These are phyloP conservation scores for Drosophila parabipectinata DNA, from an alignment of 1,140 invertebrate genomes.

Conservation along the genomic window DNA sequence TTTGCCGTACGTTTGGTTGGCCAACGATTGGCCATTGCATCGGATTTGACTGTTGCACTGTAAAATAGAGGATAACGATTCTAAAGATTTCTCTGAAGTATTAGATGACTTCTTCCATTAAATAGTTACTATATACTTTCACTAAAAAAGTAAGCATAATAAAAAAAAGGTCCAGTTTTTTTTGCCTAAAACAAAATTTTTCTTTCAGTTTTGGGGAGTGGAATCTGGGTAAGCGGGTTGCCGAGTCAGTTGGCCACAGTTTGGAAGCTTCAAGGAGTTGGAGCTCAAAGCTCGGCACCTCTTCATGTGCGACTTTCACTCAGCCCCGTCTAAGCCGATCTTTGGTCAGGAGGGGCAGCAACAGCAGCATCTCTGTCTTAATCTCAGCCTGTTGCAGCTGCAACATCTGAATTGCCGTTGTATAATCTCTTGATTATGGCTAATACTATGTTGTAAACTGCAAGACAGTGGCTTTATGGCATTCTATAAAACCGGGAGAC, in stretches of 20 bases:
- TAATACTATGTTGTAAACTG: conserved; percentile 54
- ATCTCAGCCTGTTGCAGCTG: conserved; percentile 34
- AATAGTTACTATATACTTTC: too few species aligned
- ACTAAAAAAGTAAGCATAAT: too few species aligned
- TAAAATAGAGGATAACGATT: not conserved
- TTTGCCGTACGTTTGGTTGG: conserved; percentile 13
- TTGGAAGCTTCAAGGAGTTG: conserved; percentile 18
- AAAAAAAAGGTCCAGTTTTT: too few species aligned
- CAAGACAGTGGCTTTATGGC: conserved; percentile 31
- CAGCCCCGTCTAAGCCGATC: conserved; percentile 24
- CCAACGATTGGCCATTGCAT: conserved; percentile 38
- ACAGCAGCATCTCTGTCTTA: conserved; percentile 26
- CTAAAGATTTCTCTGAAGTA: not conserved
- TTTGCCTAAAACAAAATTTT: not conserved
- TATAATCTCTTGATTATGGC: conserved; percentile 61
- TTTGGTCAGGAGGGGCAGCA: conserved; percentile 13
- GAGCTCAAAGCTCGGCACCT: conserved; percentile 30
- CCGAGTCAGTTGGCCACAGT: conserved; percentile 56
- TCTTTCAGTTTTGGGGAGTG: conserved; percentile 40
- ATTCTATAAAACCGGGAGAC: conserved; percentile 29
- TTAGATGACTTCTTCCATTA: too few species aligned
- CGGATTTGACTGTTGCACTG: conserved; percentile 9
- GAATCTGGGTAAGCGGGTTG: conserved; percentile 70
- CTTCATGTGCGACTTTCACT: conserved; percentile 60
- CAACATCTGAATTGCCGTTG: conserved; percentile 50